A percentile compares a stretch with the other conserved stretches of the same genome.
These are phyloP conservation scores for Epinotia ramella DNA, from an alignment of 2,888 invertebrate species.

Conservation along the genomic window DNA sequence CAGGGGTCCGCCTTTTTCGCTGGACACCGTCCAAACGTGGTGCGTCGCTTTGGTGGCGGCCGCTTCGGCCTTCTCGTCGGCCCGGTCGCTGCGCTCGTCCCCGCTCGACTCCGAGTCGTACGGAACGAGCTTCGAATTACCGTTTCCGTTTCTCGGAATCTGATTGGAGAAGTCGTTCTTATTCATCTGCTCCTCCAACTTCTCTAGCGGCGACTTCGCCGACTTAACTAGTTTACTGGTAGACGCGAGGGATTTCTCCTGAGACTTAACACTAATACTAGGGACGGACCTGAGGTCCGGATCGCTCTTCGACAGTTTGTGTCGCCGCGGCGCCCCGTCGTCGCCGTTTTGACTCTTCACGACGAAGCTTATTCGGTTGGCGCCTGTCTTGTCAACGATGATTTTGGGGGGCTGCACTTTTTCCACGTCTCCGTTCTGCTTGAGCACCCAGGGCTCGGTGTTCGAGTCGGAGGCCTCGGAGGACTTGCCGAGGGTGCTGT, in stretches of 20 bases:
- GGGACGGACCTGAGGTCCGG: slow-evolving; percentile 62
- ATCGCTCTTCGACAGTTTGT: slow-evolving; percentile 68
- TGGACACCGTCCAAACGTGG: slow-evolving; percentile 78
- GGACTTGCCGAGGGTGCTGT: slow-evolving; percentile 73
- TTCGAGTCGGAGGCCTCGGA: slow-evolving; percentile 63
- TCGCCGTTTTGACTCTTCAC: slow-evolving; percentile 71
- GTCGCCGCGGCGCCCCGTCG: slow-evolving; percentile 57
- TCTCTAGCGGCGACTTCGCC: slow-evolving; percentile 75
- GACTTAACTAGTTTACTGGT: slow-evolving; percentile 69
- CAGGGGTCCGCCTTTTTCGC: slow-evolving; percentile 71
- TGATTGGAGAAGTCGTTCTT: slow-evolving; percentile 64
- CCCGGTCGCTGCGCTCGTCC: slow-evolving; percentile 66
- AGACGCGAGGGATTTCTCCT: slow-evolving; percentile 62
- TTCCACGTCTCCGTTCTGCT: slow-evolving; percentile 79
- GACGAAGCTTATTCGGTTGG: slow-evolving; percentile 64
- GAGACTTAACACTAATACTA: slow-evolving; percentile 55
- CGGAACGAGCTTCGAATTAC: slow-evolving; percentile 81
- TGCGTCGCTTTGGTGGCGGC: slow-evolving; percentile 69
- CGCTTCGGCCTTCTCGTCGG: slow-evolving; percentile 49
- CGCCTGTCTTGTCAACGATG: slow-evolving; percentile 64
- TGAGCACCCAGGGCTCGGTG: slow-evolving; percentile 79
- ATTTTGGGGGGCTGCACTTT: slow-evolving; percentile 71
- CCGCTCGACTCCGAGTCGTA: slow-evolving; percentile 86
- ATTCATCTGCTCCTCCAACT: slow-evolving; percentile 79
- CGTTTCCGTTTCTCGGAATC: slow-evolving; percentile 62